Evolutionary conservation across 2,797 vertebrate species (phyloP).

Genomic region (Rhynchonycteris naso): DNA sequence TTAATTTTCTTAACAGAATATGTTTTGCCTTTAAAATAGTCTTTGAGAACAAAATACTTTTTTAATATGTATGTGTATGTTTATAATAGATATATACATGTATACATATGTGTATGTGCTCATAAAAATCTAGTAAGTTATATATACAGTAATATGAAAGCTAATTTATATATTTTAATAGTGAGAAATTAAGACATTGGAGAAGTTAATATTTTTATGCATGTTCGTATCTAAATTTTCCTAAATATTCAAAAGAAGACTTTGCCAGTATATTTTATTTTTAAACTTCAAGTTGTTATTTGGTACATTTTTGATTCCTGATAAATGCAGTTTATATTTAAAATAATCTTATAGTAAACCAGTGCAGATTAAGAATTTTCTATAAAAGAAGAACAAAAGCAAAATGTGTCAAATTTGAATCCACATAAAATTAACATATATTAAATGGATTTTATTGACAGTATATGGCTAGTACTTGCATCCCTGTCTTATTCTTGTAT

Average conservation of each 20-base stretch:
- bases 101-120: not conserved
- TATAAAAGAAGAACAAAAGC: slow-evolving; percentile 67
- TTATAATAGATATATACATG: not conserved
- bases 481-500: not conserved
- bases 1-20: not conserved
- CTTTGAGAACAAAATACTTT: slow-evolving; percentile 50
- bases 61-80: not conserved
- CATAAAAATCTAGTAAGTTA: slow-evolving; percentile 20
- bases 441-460: not conserved
- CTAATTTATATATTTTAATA: slow-evolving; percentile 29
- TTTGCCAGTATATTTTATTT: slow-evolving; percentile 36
- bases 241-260: slow-evolving; percentile 37
- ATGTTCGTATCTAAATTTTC: not conserved
- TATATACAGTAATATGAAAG: not conserved
- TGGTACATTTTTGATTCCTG: not conserved
- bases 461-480: not conserved
- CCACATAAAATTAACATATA: not conserved
- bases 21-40: slow-evolving; percentile 29
- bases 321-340: slow-evolving; percentile 69
- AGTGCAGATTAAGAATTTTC: slow-evolving; percentile 7
- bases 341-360: slow-evolving; percentile 46
- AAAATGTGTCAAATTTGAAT: slow-evolving; percentile 70
- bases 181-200: slow-evolving; percentile 19
- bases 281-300: not conserved
- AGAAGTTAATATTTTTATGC: slow-evolving; percentile 47